Base-by-base conservation (phyloP, 1,140 invertebrate species). In the Andricus grossulariae region DNA sequence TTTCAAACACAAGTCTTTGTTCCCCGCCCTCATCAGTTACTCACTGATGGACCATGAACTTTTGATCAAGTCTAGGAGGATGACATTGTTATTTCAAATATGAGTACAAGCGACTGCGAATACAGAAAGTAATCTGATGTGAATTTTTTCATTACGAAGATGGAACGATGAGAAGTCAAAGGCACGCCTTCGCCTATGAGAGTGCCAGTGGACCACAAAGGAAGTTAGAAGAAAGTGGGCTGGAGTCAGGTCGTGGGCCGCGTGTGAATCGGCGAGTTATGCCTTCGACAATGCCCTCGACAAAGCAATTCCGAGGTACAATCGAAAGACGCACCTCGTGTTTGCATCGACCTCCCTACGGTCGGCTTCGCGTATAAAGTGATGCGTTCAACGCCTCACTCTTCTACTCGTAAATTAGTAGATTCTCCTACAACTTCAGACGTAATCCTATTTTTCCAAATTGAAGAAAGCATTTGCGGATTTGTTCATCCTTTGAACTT, bases 201-300 rank as follows among this genome's bases (percentile, higher is more conserved):
- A 66, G 60, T 66, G 60, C 60, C 60, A 66, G 7, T 39, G 25
- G 72, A 32, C 19, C 12, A 57, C 55, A 60, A 55, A 70, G 71
- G 80, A 81, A 81, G 60, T 75, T 72, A 57, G 57, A 78, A 76
- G 81, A 82, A 84, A 84, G 83, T 82, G 79, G 80, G 83, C 81
- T 79, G 79, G 80, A 77, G 78, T 75, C 73, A 79, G 77, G 25
- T 79, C 83, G 81, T 84, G 81, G 81, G 83, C 82, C 81, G 83
- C 83, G 83, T 82, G 83, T 82, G 83, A 84, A 84, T 81, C 83
- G 83, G 76, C 81, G 54, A 81, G 83, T 71, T 78, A 78, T 77
- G 73, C 71, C 73, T 66, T 76, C 78, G 77, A 77, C 79, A 76
- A 76, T 74, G 72, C 74, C 73, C 74, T 74, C 73, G 54, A 51